Evolutionary conservation across 1,140 invertebrate genomes (phyloP).

Genomic region (Anoplolepis gracilipes): DNA sequence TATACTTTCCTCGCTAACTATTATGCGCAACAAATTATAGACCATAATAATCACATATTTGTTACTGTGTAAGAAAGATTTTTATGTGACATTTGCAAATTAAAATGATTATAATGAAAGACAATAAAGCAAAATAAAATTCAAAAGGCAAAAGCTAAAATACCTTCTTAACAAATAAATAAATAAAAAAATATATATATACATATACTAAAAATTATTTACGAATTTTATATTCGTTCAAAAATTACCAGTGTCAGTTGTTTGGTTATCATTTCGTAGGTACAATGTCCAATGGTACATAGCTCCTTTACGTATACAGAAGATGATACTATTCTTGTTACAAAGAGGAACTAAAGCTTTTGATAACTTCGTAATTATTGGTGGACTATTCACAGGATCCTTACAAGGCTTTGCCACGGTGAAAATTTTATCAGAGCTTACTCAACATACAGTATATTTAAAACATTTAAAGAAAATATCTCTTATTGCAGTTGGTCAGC

Average conservation of each 20-base stretch:
- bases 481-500: conserved; percentile 16
- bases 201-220: background rate
- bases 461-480: background rate
- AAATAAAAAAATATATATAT: no score
- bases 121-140: conserved; percentile 6
- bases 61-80: conserved; percentile 28
- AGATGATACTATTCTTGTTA: background rate
- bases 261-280: background rate
- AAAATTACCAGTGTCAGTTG: background rate
- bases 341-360: conserved; percentile 2
- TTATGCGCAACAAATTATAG: background rate
- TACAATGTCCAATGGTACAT: background rate
- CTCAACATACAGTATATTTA: background rate
- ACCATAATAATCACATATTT: conserved; percentile 12
- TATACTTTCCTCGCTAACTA: background rate
- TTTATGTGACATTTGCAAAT: background rate
- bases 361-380: background rate
- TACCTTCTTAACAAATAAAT: background rate
- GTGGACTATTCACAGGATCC: background rate
- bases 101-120: background rate
- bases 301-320: conserved; percentile 13
- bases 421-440: background rate
- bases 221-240: background rate
- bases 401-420: conserved; percentile 8
- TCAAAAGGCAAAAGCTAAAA: background rate